These are phyloP conservation scores for Semibalanus balanoides DNA, from an alignment of 1,140 invertebrate species.

Conservation along the genomic window DNA sequence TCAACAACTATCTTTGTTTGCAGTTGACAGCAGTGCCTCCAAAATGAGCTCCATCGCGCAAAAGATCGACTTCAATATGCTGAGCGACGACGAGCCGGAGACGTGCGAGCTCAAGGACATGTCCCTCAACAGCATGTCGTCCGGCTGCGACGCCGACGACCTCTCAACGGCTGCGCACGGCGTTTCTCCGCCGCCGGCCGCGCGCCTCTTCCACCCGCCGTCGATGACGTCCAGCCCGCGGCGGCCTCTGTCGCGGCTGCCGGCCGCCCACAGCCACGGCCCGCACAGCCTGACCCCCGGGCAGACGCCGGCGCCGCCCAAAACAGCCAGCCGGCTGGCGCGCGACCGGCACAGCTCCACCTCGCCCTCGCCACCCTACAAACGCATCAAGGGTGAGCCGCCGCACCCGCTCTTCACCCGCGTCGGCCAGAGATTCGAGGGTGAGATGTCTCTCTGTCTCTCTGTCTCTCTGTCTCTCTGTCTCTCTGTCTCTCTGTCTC, in stretches of 20 bases:
- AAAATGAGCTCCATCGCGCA: neutral
- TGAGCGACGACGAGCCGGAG: slow-evolving; percentile 4
- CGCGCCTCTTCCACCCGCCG: neutral
- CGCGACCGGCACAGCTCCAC: neutral
- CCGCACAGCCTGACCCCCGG: neutral
- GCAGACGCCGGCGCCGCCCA: neutral
- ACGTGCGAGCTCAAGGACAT: neutral
- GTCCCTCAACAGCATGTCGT: slow-evolving; percentile 4
- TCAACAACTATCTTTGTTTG: neutral
- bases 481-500: no score
- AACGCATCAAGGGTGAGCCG: slow-evolving; percentile 4
- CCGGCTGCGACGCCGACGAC: neutral
- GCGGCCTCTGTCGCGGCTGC: neutral
- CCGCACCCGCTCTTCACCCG: neutral
- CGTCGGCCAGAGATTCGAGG: no score
- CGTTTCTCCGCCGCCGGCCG: neutral
- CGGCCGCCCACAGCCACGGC: neutral
- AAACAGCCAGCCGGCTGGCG: neutral
- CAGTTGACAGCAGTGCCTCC: neutral
- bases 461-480: no score
- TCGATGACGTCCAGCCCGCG: slow-evolving; percentile 5
- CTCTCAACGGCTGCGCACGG: neutral
- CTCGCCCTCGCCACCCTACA: slow-evolving; percentile 4
- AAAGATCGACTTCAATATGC: neutral
- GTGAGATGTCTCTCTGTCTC: no score